Percentiles rank a stretch among this genome's conserved stretches.
Evolutionary conservation across 2,113 vertebrate species (phyloP).

Genomic region (Cnemophilus loriae): DNA sequence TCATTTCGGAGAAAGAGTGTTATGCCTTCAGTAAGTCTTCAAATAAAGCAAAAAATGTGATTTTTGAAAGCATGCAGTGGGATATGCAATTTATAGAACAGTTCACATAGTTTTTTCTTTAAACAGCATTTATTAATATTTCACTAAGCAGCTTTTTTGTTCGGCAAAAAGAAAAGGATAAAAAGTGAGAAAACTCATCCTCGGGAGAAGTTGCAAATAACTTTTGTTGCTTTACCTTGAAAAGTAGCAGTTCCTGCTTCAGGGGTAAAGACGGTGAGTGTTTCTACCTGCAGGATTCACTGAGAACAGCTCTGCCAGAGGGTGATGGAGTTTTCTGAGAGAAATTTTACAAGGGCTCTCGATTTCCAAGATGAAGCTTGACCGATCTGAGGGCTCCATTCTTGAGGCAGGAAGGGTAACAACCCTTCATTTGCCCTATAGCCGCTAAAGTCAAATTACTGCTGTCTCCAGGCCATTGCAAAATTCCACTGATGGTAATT

Average conservation of each 20-base stretch:
- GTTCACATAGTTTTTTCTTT: neutral
- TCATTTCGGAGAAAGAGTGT: neutral
- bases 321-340: neutral
- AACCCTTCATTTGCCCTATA: neutral
- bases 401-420: neutral
- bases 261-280: neutral
- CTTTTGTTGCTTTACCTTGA: neutral
- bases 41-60: neutral
- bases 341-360: neutral
- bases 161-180: neutral
- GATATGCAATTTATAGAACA: neutral
- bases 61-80: neutral
- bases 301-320: neutral
- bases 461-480: neutral
- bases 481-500: neutral
- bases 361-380: neutral
- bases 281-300: neutral
- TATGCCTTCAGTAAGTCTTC: neutral
- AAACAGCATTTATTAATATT: neutral
- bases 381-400: neutral
- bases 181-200: neutral
- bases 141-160: neutral
- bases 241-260: neutral
- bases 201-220: neutral
- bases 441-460: neutral